These are phyloP conservation scores for Sus cebifrons DNA, from an alignment of 2,797 vertebrate genomes.

Conservation along the genomic window DNA sequence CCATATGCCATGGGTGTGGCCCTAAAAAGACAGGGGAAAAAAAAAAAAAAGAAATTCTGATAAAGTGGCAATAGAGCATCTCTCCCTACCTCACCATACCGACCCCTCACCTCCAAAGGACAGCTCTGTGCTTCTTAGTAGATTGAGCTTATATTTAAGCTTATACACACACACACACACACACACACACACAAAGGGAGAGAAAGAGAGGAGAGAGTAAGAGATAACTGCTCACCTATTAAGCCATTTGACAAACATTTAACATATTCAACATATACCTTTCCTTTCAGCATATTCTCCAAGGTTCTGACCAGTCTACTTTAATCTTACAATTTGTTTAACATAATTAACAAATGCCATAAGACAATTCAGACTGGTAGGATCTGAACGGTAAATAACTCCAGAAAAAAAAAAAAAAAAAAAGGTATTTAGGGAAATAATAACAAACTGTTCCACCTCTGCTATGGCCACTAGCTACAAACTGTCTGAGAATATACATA, in stretches of 20 bases:
- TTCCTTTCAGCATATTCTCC: constrained; percentile 61
- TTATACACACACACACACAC: neutral
- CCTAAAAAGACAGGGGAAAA: no score
- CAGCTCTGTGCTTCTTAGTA: neutral
- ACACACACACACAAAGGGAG: neutral
- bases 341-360: constrained; percentile 67
- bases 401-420: neutral
- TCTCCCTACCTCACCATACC: neutral
- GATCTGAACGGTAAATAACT: constrained; percentile 61
- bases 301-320: constrained; percentile 40
- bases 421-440: constrained; percentile 28
- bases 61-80: neutral
- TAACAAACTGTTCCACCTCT: neutral
- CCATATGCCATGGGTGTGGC: no score
- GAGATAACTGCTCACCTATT: neutral
- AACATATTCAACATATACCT: constrained; percentile 46
- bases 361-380: constrained; percentile 33
- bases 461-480: neutral
- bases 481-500: neutral
- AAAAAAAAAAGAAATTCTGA: constrained; percentile 3
- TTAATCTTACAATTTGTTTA: constrained; percentile 25
- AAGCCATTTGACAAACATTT: constrained; percentile 53
- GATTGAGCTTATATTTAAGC: neutral
- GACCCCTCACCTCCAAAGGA: neutral
- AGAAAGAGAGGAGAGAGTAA: neutral